Percentiles rank a stretch among this genome's conserved stretches.
Conservation (phyloP, 1,140 invertebrate genomes). For the Oryzaephilus surinamensis region DNA sequence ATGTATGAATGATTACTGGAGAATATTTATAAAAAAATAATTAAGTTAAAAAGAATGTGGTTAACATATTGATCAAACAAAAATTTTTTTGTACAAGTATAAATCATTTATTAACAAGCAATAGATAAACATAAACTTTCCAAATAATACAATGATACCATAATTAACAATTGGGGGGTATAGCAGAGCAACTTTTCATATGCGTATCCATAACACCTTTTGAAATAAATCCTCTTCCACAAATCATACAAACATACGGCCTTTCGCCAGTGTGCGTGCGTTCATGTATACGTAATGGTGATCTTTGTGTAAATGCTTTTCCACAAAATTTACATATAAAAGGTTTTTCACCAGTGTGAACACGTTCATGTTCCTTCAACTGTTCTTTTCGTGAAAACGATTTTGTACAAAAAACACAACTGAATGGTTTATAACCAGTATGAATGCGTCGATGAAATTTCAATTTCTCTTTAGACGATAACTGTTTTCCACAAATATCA, state of each 20-base stretch:
- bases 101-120: too few relatives aligned
- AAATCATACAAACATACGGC: slow-evolving; percentile 60
- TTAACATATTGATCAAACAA: too few relatives aligned
- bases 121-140: too few relatives aligned
- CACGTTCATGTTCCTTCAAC: slow-evolving; percentile 48
- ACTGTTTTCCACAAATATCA: slow-evolving; percentile 67
- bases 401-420: slow-evolving; percentile 56
- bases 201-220: slow-evolving; percentile 50
- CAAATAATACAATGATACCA: too few relatives aligned
- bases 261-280: slow-evolving; percentile 59
- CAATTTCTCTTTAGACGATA: slow-evolving; percentile 57
- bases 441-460: slow-evolving; percentile 62
- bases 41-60: too few relatives aligned
- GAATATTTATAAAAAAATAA: too few relatives aligned
- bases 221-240: slow-evolving; percentile 54
- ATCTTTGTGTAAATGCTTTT: slow-evolving; percentile 69
- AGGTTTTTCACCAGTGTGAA: slow-evolving; percentile 55
- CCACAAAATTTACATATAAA: slow-evolving; percentile 58
- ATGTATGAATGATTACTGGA: too few relatives aligned
- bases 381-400: slow-evolving; percentile 54
- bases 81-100: too few relatives aligned
- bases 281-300: slow-evolving; percentile 46
- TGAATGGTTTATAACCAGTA: slow-evolving; percentile 60
- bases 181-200: slow-evolving; percentile 44
- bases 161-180: too few relatives aligned